Conservation (phyloP, 2,888 invertebrate genomes). For the Rhodophaea formosa region DNA sequence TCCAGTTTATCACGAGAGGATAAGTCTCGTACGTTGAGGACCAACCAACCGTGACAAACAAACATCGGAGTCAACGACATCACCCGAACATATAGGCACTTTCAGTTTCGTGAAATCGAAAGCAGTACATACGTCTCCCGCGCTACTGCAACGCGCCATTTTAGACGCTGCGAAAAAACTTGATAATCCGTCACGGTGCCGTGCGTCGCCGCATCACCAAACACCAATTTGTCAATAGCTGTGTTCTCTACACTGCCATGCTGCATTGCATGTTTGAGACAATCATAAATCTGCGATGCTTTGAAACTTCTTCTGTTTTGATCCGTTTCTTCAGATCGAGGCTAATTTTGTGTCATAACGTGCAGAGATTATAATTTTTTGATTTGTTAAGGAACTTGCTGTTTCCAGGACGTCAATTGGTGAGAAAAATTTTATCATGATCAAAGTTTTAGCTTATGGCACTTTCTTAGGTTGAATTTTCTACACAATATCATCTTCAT, state of each 20-base stretch:
- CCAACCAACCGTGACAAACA: slow-evolving; percentile 76
- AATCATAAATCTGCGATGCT: neutral
- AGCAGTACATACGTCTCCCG: slow-evolving; percentile 67
- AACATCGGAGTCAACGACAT: slow-evolving; percentile 77
- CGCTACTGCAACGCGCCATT: slow-evolving; percentile 58
- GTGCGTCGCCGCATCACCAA: slow-evolving; percentile 47
- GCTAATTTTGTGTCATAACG: too few relatives aligned
- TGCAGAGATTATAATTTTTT: too few relatives aligned
- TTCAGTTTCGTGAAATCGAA: slow-evolving; percentile 79
- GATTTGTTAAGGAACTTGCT: too few relatives aligned
- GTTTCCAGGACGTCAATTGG: too few relatives aligned
- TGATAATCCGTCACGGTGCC: slow-evolving; percentile 64
- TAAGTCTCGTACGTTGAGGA: slow-evolving; percentile 50
- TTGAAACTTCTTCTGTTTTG: neutral
- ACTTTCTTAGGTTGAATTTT: too few relatives aligned
- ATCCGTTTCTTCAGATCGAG: neutral
- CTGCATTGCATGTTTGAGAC: slow-evolving; percentile 23
- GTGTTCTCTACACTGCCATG: slow-evolving; percentile 36
- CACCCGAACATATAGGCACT: slow-evolving; percentile 75
- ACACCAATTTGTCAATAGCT: slow-evolving; percentile 64
- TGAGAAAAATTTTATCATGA: too few relatives aligned
- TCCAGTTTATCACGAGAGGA: slow-evolving; percentile 66
- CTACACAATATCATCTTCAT: too few relatives aligned
- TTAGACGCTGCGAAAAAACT: slow-evolving; percentile 66
- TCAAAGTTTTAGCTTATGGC: too few relatives aligned